These are phyloP conservation scores for Platyrinchus mystaceus DNA, from an alignment of 2,797 vertebrate genomes.

Conservation along the genomic window DNA sequence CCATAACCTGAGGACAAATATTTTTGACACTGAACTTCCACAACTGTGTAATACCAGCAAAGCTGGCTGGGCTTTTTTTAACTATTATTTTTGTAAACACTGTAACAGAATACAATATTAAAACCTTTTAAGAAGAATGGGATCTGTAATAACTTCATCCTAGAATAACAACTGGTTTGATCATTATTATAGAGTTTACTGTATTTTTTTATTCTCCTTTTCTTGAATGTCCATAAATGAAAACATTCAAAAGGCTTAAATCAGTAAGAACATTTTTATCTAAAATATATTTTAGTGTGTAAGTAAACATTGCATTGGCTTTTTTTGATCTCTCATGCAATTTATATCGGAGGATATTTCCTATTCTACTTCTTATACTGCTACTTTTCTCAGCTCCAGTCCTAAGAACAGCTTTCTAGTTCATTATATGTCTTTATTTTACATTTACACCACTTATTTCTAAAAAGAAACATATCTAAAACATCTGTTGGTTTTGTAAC, in stretches of 20 bases:
- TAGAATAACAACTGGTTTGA: conserved; percentile 15
- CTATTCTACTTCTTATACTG: conserved; percentile 12
- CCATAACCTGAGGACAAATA: not conserved
- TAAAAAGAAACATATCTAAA: conserved; percentile 43
- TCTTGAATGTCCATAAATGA: not conserved
- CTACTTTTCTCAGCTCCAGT: conserved; percentile 30
- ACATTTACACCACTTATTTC: conserved; percentile 39
- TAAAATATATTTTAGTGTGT: conserved; percentile 31
- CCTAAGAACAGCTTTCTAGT: conserved; percentile 24
- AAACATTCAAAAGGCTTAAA: not conserved
- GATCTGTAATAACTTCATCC: conserved; percentile 48
- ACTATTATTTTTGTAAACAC: not conserved
- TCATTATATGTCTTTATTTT: conserved; percentile 49
- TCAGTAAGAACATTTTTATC: not conserved
- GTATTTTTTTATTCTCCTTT: not conserved
- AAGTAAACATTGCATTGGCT: not conserved
- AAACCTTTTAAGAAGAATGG: not conserved
- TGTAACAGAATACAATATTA: not conserved
- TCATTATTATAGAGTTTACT: not conserved
- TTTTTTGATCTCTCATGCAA: not conserved
- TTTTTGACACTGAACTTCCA: not conserved
- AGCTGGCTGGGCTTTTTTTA: not conserved
- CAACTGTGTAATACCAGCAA: not conserved
- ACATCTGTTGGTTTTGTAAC: conserved; percentile 45
- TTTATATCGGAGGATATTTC: conserved; percentile 31